A percentile compares a stretch with the other conserved stretches of the same genome.
These are phyloP conservation scores for Carpatolechia fugitivella DNA, from an alignment of 2,888 invertebrate genomes.

Conservation along the genomic window DNA sequence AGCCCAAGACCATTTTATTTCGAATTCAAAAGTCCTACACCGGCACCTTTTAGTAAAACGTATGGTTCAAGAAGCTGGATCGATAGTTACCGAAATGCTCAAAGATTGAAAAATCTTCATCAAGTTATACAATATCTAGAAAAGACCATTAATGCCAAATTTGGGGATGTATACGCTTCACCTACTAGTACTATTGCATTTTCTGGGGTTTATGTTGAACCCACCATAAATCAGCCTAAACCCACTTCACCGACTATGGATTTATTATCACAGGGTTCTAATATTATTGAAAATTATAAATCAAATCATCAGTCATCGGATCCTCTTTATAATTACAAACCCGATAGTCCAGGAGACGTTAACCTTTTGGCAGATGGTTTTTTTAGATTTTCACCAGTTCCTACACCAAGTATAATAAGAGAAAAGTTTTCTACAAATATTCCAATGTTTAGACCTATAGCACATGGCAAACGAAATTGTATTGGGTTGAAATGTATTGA, in stretches of 20 bases:
- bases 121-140: slow-evolving; percentile 69
- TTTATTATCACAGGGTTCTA: slow-evolving; percentile 37
- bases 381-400: slow-evolving; percentile 52
- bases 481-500: slow-evolving; percentile 38
- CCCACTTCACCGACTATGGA: slow-evolving; percentile 24
- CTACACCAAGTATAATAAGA: slow-evolving; percentile 30
- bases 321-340: slow-evolving; percentile 85
- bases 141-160: slow-evolving; percentile 67
- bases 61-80: slow-evolving; percentile 63
- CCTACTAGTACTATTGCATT: slow-evolving; percentile 55
- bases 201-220: slow-evolving; percentile 62
- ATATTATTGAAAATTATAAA: slow-evolving; percentile 39
- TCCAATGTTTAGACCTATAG: slow-evolving; percentile 51
- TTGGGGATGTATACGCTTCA: slow-evolving; percentile 54
- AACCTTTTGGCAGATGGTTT: slow-evolving; percentile 83
- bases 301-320: slow-evolving; percentile 71
- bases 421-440: slow-evolving; percentile 31
- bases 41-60: slow-evolving; percentile 60
- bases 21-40: slow-evolving; percentile 60
- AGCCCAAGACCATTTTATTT: slow-evolving; percentile 75
- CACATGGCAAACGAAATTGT: slow-evolving; percentile 42
- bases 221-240: slow-evolving; percentile 31
- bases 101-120: slow-evolving; percentile 65
- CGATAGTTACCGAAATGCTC: slow-evolving; percentile 66
- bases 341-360: slow-evolving; percentile 85